Base-by-base conservation (phyloP, 2,888 invertebrate genomes). In the Hylaea fasciaria region DNA sequence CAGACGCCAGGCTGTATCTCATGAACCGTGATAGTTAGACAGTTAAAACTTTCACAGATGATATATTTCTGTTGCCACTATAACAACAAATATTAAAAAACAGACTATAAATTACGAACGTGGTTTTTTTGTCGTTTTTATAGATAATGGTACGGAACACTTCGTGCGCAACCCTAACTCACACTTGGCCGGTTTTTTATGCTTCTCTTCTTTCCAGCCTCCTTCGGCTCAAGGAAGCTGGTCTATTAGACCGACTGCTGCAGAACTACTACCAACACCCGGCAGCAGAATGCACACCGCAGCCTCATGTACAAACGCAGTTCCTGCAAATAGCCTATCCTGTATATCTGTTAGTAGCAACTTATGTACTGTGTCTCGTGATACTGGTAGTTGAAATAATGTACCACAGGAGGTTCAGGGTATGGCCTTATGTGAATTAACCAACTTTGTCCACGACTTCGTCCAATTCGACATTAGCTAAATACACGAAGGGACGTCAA, bases 341-440 rank as follows among this genome's bases (percentile, higher is more conserved):
- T 0, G 28, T 69, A n/a, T 28, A 7, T 9, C 1, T 65, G 9
- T 28, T 69, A 8, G 7, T 56, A 9, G 62, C 57, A 9, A 35
- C 59, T 4, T 64, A 66, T 29, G 41, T 54, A 12, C 40, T 66
- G 12, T 56, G 62, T 46, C 12, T 58, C 2, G 9, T 63, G 13
- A 51, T 69, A 40, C 32, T 69, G 12, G 12, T 35, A 8, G 22
- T 48, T 0, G 69, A 69, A 17, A 58, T 60, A n/a, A 22, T 65
- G 28, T 22, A 59, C 41, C 45, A 29, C 12, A 64, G 43, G 11
- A 62, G 41, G 17, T 51, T 50, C 35, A 44, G 28, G 44, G 43
- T 65, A 1, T 69, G 58, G 64, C 68, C 68, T 5, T 69, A 60
- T 60, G 47, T 62, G 0, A 62, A 62, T 50, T 62, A 56, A 41